Base-by-base conservation (phyloP, 2,888 invertebrate genomes). In the Plemyria rubiginata region DNA sequence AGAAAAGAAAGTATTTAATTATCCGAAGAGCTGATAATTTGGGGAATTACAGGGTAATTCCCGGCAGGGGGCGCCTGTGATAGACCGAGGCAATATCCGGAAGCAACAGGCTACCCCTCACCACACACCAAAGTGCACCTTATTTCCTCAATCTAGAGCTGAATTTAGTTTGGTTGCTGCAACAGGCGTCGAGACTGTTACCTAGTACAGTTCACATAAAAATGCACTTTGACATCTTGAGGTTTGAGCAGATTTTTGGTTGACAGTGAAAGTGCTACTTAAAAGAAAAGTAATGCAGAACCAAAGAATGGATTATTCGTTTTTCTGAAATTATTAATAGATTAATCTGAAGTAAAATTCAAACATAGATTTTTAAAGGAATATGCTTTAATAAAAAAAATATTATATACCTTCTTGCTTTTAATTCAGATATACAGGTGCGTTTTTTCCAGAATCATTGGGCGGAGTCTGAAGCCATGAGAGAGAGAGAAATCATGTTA, bases 11-110 rank as follows among this genome's bases (percentile, higher is more conserved):
- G 84, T 82, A 85, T 88, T 87, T 90, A 91, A 90, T 90, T 90
- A 90, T 64, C 83, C 72, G 66, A 71, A 81, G 80, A 72, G 77
- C 74, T 82, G 80, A 87, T 90, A 90, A 91, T 90, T 90, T 88
- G 84, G 78, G 81, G 88, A 86, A 86, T 90, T 88, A 90, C 88
- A 86, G 84, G 84, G 87, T 85, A 81, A 87, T 88, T 86, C 86
- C 82, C 85, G 80, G 73, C 77, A 82, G 84, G 83, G 86, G 84
- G 84, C 79, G 79, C 80, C 76, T 55, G 76, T 78, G 85, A 86
- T 87, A 85, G 84, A 87, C 77, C 78, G 81, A 68, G 73, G 86
- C 81, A 86, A 88, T 91, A 88, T 92, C 92, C 91, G 90, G 82
- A 65, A 75, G 89, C 90, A 90, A 90, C 90, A 90, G 89, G 90